Evolutionary conservation across 2,797 vertebrate genomes (phyloP).

Genomic region (Chaetophractus vellerosus): DNA sequence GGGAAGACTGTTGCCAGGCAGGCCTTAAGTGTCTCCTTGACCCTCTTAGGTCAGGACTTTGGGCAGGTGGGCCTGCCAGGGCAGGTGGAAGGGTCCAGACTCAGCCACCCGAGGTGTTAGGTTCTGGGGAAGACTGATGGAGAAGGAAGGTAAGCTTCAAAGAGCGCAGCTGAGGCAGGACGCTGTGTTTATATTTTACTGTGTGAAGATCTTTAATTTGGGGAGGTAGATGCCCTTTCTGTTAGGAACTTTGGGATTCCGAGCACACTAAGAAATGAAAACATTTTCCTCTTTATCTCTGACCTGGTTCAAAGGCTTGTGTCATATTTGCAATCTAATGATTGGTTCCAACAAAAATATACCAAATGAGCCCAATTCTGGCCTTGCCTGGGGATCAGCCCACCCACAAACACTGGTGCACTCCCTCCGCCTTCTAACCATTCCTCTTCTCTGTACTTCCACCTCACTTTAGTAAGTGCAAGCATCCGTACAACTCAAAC

Average conservation of each 20-base stretch:
- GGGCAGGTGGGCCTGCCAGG: neutral
- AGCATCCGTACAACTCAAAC: neutral
- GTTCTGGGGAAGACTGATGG: neutral
- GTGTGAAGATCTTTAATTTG: neutral
- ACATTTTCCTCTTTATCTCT: slow-evolving; percentile 2
- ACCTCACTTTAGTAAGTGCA: neutral
- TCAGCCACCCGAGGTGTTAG: neutral
- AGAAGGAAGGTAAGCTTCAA: neutral
- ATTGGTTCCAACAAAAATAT: slow-evolving; percentile 33
- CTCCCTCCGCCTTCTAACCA: neutral
- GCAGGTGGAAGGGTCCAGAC: neutral
- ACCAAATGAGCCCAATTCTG: neutral
- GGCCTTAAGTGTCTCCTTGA: neutral
- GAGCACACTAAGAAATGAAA: slow-evolving; percentile 18
- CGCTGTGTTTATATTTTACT: neutral
- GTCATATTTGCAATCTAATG: slow-evolving; percentile 43
- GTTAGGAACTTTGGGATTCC: neutral
- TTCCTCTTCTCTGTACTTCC: neutral
- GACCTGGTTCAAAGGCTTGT: neutral
- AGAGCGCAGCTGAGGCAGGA: neutral
- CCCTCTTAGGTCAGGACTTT: neutral
- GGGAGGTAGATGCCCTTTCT: neutral
- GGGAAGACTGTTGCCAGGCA: neutral
- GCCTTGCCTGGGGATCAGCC: neutral
- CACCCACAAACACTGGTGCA: neutral